These are phyloP conservation scores for Holothuria scabra DNA, from an alignment of 53 echinoderm and acorn worm genomes.

Conservation along the genomic window DNA sequence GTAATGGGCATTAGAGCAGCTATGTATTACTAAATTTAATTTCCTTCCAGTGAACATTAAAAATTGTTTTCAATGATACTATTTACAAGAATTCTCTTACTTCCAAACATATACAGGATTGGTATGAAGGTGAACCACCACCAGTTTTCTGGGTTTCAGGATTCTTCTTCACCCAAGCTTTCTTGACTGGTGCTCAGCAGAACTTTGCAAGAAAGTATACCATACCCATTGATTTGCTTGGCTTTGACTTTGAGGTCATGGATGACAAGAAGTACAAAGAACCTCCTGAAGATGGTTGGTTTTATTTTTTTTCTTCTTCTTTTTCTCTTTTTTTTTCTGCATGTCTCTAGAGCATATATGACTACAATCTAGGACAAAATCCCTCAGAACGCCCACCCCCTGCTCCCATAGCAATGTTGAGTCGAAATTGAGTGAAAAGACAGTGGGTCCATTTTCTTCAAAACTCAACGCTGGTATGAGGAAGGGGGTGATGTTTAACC, in stretches of 20 bases:
- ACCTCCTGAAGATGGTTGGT: slow-evolving; percentile 92
- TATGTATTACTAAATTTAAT: not conserved
- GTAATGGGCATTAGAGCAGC: too few species aligned
- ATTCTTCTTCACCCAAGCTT: slow-evolving; percentile 99
- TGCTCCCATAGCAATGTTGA: too few species aligned
- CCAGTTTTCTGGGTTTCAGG: slow-evolving; percentile 98
- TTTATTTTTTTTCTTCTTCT: not conserved
- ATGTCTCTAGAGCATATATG: too few species aligned
- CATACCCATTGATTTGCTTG: slow-evolving; percentile 96
- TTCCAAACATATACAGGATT: slow-evolving; percentile 67
- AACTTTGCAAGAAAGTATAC: slow-evolving; percentile 97
- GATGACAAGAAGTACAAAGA: slow-evolving; percentile 95
- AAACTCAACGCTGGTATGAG: too few species aligned
- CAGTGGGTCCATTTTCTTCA: too few species aligned
- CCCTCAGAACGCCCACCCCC: too few species aligned
- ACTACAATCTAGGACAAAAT: too few species aligned
- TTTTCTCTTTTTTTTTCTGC: not conserved
- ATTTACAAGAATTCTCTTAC: not conserved
- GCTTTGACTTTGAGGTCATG: slow-evolving; percentile 91
- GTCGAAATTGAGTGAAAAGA: too few species aligned
- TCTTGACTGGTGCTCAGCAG: slow-evolving; percentile 98
- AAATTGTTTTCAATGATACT: not conserved
- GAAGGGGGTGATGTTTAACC: too few species aligned
- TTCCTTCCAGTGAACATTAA: not conserved
- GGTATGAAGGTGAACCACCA: slow-evolving; percentile 93